Evolutionary conservation across 2,888 invertebrate genomes (phyloP), one percentile per base, ranked within the genome.

Genomic region (Osedax fenrisi): DNA sequence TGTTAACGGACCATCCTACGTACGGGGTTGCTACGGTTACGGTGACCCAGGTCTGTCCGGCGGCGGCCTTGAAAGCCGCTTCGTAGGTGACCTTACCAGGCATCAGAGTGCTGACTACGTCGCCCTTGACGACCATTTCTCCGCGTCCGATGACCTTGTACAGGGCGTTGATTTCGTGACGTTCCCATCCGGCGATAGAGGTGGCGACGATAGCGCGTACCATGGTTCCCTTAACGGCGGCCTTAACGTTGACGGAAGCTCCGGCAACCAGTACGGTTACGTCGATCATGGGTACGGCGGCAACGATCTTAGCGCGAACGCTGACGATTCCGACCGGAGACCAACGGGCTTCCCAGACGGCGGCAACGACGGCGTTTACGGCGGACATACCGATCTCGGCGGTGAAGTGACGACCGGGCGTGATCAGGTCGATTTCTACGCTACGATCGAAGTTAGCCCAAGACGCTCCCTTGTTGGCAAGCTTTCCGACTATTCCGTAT

Each of bases 261-360:
- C 56, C 27, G 0, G 67, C 66, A 73, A 75, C 59, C 13, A 72
- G 68, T 21, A 74, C 68, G 24, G 70, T 75, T n/a, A 75, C 26
- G 3, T 74, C n/a, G 26, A 77, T 17, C 2, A 26, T 62, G 2
- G 79, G 78, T 13, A 66, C 22, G 5, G 69, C 76, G 59, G 21
- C 75, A 3, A 76, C 25, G n/a, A 59, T 56, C 23, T 76, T 23
- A 25, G 67, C 71, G 59, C 76, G 73, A 27, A 22, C 26, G 5
- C 24, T 27, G 67, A 75, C 59, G 17, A 68, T 75, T 61, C 27
- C 72, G 10, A 41, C 41, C 41, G 41, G 41, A 17, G 41, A 41
- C 41, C 41, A 41, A 41, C 41, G 41, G 5, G 76, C 76, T 27
- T 75, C 77, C 75, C 73, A 74, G 41, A 75, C 73, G 26, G 74